These are phyloP conservation scores for Peromyscus attwateri DNA, from an alignment of 2,797 vertebrate species.

Conservation along the genomic window DNA sequence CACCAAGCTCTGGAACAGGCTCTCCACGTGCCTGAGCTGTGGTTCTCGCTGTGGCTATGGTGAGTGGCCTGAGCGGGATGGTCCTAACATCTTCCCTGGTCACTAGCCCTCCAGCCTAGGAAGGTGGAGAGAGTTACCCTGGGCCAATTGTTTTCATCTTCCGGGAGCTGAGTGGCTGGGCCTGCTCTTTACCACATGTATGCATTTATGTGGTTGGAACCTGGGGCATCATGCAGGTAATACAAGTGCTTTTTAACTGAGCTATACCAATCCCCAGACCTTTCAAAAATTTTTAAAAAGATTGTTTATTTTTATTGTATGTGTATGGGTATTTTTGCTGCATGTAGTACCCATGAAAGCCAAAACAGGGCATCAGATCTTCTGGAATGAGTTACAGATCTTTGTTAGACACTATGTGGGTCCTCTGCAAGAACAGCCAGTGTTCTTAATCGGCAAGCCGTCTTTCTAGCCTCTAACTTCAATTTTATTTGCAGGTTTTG, in stretches of 20 bases:
- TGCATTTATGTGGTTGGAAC: background rate
- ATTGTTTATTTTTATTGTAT: background rate
- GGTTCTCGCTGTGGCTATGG: slow-evolving; percentile 79
- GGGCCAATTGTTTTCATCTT: background rate
- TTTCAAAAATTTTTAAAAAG: background rate
- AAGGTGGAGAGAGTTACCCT: background rate
- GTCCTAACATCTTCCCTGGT: background rate
- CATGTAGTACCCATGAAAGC: background rate
- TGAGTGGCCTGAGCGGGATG: slow-evolving; percentile 28
- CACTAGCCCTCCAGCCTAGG: background rate
- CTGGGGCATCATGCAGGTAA: background rate
- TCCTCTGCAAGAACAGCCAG: background rate
- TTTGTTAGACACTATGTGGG: background rate
- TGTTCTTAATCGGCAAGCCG: background rate
- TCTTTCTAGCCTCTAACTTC: background rate
- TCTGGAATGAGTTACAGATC: background rate
- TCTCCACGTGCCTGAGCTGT: slow-evolving; percentile 85
- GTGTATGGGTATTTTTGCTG: background rate
- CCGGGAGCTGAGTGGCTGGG: accelerated
- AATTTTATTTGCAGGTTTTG: background rate
- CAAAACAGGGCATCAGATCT: background rate
- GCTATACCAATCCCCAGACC: background rate
- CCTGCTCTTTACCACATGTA: background rate
- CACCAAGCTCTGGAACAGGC: slow-evolving; percentile 82
- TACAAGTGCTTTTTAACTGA: background rate